Evolutionary conservation across 2,888 invertebrate genomes (phyloP), one percentile per base, ranked within the genome.

Genomic region (Troglohyphantes excavatus): DNA sequence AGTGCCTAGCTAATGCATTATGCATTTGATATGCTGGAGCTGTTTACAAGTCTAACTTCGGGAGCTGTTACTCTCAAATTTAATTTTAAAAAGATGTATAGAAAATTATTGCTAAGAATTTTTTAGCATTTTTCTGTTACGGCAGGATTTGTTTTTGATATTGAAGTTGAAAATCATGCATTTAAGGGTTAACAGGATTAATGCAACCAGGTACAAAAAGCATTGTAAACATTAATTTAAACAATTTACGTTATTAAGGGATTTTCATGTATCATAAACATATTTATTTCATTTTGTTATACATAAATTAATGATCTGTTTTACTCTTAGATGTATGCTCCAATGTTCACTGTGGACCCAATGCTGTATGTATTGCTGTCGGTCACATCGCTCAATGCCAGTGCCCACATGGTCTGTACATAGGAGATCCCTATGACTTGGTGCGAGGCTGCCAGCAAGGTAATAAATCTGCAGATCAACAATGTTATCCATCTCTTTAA

Each of bases 331-430:
- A 96, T 0, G 97, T 97, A 63, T 98, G 98, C 93, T 96, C 96
- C 91, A 95, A 95, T 63, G 93, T 96, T 0, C 94, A 95, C 70
- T 98, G 98, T 93, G 98, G 98, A 0, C 97, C 97, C 0, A 96
- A 96, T 91, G 97, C 98, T 7, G 95, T 98, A 21, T 98, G 98
- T 93, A 95, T 97, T 9, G 96, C 97, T 1, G 97, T 97, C 92
- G 98, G 98, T 93, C 98, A 98, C 93, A 96, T 96, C 17, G 96
- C 97, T 0, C 96, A 97, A 93, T 98, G 98, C 93, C 96, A 97
- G 92, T 98, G 98, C 93, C 97, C 97, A 21, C 96, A 96, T 7
- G 98, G 98, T 21, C 95, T 96, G 0, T 98, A 95, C 93, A 96
- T 96, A 11, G 98, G 98, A 2, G 96, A 98, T 94, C 97, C 98